Percentiles rank a stretch among this genome's conserved stretches.
Conservation (phyloP, 2,888 invertebrate genomes). For the Acrocyrtus sp. region DNA sequence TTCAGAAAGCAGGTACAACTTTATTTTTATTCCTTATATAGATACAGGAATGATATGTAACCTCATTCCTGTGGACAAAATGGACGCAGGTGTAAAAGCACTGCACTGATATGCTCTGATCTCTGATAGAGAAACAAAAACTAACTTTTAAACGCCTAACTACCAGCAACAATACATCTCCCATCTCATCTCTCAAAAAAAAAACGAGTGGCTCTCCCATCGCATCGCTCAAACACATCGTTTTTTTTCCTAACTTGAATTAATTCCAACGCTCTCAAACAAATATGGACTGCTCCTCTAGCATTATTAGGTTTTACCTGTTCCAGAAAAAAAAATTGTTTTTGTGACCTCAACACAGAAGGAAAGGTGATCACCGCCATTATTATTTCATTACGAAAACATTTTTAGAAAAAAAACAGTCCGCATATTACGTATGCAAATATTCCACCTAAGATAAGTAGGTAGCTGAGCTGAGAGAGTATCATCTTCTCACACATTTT, state of each 20-base stretch:
- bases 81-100: constrained; percentile 18
- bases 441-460: constrained; percentile 21
- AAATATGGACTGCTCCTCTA: too few relatives aligned
- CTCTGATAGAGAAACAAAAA: not conserved
- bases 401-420: constrained; percentile 26
- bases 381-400: constrained; percentile 18
- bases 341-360: constrained; percentile 14
- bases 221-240: too few relatives aligned
- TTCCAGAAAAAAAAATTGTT: too few relatives aligned
- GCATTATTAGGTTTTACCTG: too few relatives aligned
- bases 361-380: not conserved
- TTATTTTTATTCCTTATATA: constrained; percentile 3
- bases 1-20: constrained; percentile 26
- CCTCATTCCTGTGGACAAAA: constrained; percentile 17
- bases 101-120: not conserved
- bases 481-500: constrained; percentile 7
- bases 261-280: too few relatives aligned
- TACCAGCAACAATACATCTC: not conserved
- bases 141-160: constrained; percentile 7
- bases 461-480: constrained; percentile 6
- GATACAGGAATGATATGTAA: constrained; percentile 16
- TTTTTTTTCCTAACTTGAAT: too few relatives aligned
- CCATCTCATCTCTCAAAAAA: not conserved
- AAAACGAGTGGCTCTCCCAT: too few relatives aligned
- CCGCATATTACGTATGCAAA: constrained; percentile 13